A percentile compares a stretch with the other conserved stretches of the same genome.
These are phyloP conservation scores for Tanytarsus gracilentus DNA, from an alignment of 2,888 invertebrate species.

Conservation along the genomic window DNA sequence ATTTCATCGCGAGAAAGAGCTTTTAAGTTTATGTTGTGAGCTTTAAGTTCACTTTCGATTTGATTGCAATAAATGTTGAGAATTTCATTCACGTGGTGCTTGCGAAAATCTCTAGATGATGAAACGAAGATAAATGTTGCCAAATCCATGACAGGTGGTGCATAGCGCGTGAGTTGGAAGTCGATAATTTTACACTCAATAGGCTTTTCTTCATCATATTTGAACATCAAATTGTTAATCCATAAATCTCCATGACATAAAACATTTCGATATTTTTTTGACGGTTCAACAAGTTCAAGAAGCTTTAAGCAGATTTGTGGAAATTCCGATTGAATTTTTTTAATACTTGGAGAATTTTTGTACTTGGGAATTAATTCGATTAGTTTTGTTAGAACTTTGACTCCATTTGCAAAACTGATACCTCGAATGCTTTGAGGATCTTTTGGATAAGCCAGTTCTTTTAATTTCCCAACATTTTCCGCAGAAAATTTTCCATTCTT, in stretches of 20 bases:
- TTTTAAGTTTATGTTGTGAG: conserved; percentile 41
- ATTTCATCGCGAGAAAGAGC: conserved; percentile 43
- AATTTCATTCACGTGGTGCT: conserved; percentile 45
- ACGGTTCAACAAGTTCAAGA: conserved; percentile 38
- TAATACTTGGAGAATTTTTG: conserved; percentile 32
- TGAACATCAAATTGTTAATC: conserved; percentile 45
- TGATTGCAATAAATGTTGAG: conserved; percentile 50
- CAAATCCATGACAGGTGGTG: conserved; percentile 57
- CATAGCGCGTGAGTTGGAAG: conserved; percentile 57
- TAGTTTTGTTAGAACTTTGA: conserved; percentile 37
- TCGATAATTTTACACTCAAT: conserved; percentile 57
- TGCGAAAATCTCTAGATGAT: conserved; percentile 45
- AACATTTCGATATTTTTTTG: conserved; percentile 40
- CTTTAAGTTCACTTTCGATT: conserved; percentile 43
- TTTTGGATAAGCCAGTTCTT: conserved; percentile 41
- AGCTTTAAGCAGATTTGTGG: conserved; percentile 34
- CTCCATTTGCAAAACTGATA: conserved; percentile 35
- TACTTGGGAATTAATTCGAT: conserved; percentile 38
- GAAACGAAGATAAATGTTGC: conserved; percentile 50
- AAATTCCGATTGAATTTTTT: conserved; percentile 35
- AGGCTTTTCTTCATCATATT: conserved; percentile 39
- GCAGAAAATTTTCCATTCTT: conserved; percentile 34
- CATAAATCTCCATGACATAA: conserved; percentile 45
- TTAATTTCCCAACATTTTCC: conserved; percentile 35
- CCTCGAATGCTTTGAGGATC: conserved; percentile 34